Percentiles rank a stretch among this genome's conserved stretches.
These are phyloP conservation scores for Campoletis raptor DNA, from an alignment of 2,888 invertebrate species.

Conservation along the genomic window DNA sequence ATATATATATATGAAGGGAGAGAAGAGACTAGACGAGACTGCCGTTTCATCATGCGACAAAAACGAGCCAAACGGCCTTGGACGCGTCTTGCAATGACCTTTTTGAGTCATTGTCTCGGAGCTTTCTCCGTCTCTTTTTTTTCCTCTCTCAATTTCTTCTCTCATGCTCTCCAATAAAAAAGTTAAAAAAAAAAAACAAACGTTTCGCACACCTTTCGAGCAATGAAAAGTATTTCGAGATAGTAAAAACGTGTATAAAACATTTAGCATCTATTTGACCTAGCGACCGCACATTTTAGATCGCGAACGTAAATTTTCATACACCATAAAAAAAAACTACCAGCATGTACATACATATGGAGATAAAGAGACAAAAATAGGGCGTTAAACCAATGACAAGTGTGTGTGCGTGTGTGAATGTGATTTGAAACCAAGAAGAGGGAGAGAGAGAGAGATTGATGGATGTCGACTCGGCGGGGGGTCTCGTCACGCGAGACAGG, in stretches of 20 bases:
- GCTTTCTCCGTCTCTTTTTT: conserved; percentile 32
- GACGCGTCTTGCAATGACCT: conserved; percentile 54
- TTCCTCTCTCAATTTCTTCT: conserved; percentile 55
- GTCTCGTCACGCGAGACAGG: conserved; percentile 59
- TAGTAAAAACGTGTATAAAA: background rate
- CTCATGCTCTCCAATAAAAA: background rate
- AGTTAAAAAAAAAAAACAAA: background rate
- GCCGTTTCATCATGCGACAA: conserved; percentile 49
- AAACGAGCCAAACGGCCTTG: conserved; percentile 60
- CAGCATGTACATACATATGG: background rate
- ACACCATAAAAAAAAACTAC: background rate
- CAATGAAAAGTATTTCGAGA: background rate
- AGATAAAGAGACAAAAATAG: conserved; percentile 28
- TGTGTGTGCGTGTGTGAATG: background rate
- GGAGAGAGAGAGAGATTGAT: conserved; percentile 26
- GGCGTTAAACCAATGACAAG: background rate
- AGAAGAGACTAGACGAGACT: conserved; percentile 37
- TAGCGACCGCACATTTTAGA: conserved; percentile 20
- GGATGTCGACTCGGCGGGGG: conserved; percentile 51
- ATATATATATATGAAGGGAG: background rate
- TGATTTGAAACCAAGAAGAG: background rate
- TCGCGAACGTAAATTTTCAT: conserved; percentile 5
- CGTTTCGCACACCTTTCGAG: background rate
- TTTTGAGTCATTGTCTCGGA: conserved; percentile 60
- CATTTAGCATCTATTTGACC: conserved; percentile 27